phyloP scores from a whole-genome alignment of 2,888 invertebrate genomes.

The Cabera pusaria region DNA sequence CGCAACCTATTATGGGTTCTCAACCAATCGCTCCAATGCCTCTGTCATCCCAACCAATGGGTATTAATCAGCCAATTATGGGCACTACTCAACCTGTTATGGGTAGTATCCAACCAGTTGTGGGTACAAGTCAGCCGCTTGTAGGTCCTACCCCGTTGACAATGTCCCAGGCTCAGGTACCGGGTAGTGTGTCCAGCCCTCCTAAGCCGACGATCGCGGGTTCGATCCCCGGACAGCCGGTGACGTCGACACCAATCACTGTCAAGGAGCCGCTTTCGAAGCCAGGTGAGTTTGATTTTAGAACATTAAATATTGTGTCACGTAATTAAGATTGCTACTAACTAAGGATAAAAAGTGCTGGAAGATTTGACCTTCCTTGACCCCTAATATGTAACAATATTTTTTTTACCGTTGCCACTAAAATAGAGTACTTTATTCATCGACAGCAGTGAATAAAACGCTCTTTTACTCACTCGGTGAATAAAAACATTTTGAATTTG shows the following conservation, averaged over 20 bases:
- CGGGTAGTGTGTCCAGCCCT: slow-evolving; percentile 56
- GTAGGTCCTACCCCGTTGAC: slow-evolving; percentile 35
- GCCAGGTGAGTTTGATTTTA: slow-evolving; percentile 55
- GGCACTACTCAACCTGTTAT: slow-evolving; percentile 48
- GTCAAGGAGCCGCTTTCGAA: slow-evolving; percentile 65
- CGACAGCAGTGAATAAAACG: no score
- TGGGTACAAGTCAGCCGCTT: slow-evolving; percentile 33
- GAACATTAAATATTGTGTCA: no score
- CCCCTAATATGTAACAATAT: no score
- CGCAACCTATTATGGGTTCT: slow-evolving; percentile 27
- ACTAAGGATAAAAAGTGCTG: no score
- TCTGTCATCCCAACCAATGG: slow-evolving; percentile 27
- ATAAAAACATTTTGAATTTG: no score
- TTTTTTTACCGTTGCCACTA: no score
- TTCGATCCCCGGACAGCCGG: slow-evolving; percentile 52
- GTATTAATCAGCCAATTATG: slow-evolving; percentile 52
- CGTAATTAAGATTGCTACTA: no score
- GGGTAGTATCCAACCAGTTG: slow-evolving; percentile 33
- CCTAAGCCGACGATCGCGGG: slow-evolving; percentile 48
- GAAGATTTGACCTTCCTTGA: no score
- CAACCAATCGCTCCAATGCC: slow-evolving; percentile 21
- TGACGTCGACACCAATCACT: slow-evolving; percentile 71
- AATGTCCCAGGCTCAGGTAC: slow-evolving; percentile 43
- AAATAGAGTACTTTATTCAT: no score
- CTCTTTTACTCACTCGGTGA: no score